Base-by-base conservation (phyloP, 2,113 vertebrate genomes). In the Tricholaema leucomelas region DNA sequence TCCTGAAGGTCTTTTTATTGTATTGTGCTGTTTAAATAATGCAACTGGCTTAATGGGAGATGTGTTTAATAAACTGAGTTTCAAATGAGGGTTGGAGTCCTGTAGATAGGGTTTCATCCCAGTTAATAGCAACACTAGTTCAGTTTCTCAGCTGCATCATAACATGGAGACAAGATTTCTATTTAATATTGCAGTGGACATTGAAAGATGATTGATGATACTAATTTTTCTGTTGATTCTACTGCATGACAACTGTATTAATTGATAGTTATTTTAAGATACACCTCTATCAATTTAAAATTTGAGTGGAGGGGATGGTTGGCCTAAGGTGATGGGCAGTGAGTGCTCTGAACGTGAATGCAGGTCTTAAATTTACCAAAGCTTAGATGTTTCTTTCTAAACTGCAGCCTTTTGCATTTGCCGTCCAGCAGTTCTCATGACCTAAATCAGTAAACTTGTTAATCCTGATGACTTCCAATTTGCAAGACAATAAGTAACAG, bases 1-100 rank as follows among this genome's bases (percentile, higher is more conserved):
- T 89, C 87, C 90, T 87, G 78, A 83, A 72, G 19, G 83, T 5
- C 31, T 83, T 89, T 95, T 90, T 89, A 91, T 78, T 89, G 75
- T 17, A 42, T 76, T 20, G 15, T 91, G 48, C 75, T 94, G 56
- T 83, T 92, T 91, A 95, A 94, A 87, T 91, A 96, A 92, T 81
- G 61, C 78, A 96, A 91, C 58, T 87, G 38, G 44, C 38, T 94
- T 94, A 87, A 95, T 90, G 55, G 81, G n/a, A 91, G 40, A 85
- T 89, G 59, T 0, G 0, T 94, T 91, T 94, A 92, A 90, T 83
- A 93, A 87, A 88, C 58, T 85, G 74, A 75, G 83, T 94, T 95
- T 95, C 83, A 93, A 91, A 90, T 87, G 54, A 88, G 55, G 24
- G 42, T 93, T 85, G 67, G 76, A 91, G 74, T 91, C 52, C 65